phyloP scores from a whole-genome alignment of 2,888 invertebrate genomes.

The Drosophila nr. perissopoda region DNA sequence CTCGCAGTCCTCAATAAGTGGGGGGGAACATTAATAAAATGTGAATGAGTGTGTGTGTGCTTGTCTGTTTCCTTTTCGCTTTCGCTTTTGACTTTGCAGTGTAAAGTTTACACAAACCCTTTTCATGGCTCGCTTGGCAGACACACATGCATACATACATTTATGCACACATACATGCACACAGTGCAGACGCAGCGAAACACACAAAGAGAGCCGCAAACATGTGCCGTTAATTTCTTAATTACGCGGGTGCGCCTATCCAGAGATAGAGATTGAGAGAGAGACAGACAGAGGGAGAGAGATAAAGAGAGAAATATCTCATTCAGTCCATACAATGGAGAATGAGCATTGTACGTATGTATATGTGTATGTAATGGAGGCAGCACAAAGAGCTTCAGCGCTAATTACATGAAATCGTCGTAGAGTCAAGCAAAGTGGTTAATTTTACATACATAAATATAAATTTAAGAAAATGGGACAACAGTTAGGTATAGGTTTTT shows the following conservation, averaged over 20 bases:
- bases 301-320: conserved; percentile 37
- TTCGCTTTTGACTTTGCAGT: conserved; percentile 73
- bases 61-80: conserved; percentile 66
- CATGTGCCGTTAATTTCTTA: conserved; percentile 80
- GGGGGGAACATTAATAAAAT: conserved; percentile 5
- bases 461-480: conserved; percentile 46
- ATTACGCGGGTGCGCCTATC: conserved; percentile 68
- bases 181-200: conserved; percentile 30
- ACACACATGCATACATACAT: not conserved
- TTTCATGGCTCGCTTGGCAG: conserved; percentile 65
- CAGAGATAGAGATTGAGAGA: conserved; percentile 25
- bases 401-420: conserved; percentile 65
- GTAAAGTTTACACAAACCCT: conserved; percentile 66
- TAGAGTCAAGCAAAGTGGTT: conserved; percentile 74
- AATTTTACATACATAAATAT: conserved; percentile 51
- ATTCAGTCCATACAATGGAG: conserved; percentile 45
- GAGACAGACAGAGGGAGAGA: conserved; percentile 22
- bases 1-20: conserved; percentile 11
- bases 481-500: conserved; percentile 38
- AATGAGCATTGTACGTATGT: conserved; percentile 5
- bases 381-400: conserved; percentile 43
- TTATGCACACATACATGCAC: conserved; percentile 5
- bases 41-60: conserved; percentile 17
- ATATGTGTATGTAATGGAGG: not conserved
- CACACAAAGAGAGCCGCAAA: conserved; percentile 60